Evolutionary conservation across 2,113 vertebrate genomes (phyloP), one percentile per base, ranked within the genome.

Genomic region (Vombatus ursinus): DNA sequence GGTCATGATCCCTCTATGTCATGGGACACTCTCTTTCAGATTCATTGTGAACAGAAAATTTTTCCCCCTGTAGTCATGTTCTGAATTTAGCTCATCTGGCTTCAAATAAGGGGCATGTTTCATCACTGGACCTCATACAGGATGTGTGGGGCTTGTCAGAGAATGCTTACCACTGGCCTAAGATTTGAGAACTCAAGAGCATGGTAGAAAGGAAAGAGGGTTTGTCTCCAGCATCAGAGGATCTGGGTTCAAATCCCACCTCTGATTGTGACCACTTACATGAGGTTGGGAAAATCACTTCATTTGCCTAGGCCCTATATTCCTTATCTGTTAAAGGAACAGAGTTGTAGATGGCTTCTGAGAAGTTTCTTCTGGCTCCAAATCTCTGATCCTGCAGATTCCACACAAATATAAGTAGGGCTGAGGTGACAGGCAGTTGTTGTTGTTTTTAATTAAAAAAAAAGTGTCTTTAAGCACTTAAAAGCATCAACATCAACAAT

Each of bases 101-200:
- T 68, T 68, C 16, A 84, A 8, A 84, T 5, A 77, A 44, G 68
- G 5, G 2, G 6, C 14, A 19, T 14, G 3, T 84, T 84, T 84
- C 16, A 84, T 23, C n/a, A 84, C n/a, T 44, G 19, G 68, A 68
- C 37, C 16, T 77, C 37, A n/a, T n/a, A 19, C 12, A 77, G 16
- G 37, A n/a, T 77, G 6, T 22, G 16, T 77, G 7, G 14, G 12
- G 19, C 48, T 52, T 91, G 53, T 26, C 84, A 61, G 61, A 52
- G 7, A 19, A 23, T 68, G 2, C 49, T 95, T 94, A 96, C 31
- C 77, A 92, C 95, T 96, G 96, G 92, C 89, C 14, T 8, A 44
- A 23, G 37, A 6, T 44, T 44, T n/a, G 68, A 84, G 2, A 84
- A 44, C 16, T 84, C 68, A 19, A 22, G 16, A 84, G 44, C n/a